A percentile compares a stretch with the other conserved stretches of the same genome.
phyloP scores from a whole-genome alignment of 2,113 vertebrate species.

The Eonycteris spelaea region DNA sequence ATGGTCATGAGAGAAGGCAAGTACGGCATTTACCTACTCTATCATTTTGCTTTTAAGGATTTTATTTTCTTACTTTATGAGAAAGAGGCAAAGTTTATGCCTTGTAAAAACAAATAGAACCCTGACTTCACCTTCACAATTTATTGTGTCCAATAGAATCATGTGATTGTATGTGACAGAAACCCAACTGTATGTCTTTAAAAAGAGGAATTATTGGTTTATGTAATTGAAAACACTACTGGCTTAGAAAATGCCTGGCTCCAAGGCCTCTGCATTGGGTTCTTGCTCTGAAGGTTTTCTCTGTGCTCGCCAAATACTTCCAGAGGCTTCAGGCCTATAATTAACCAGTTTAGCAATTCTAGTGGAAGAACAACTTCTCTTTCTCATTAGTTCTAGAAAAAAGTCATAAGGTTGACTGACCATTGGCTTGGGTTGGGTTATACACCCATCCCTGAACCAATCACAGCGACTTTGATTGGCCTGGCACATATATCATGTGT shows the following conservation, averaged over 20 bases:
- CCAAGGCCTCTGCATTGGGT: not conserved
- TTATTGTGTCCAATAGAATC: not conserved
- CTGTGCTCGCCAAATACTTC: not conserved
- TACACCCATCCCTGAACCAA: not conserved
- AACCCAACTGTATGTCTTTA: not conserved
- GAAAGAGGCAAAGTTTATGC: not conserved
- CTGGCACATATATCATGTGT: not conserved
- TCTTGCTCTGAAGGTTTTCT: not conserved
- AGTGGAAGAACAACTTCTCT: not conserved
- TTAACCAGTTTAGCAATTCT: not conserved
- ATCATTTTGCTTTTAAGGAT: too few species aligned
- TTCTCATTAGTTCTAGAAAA: constrained; percentile 6
- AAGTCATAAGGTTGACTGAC: not conserved
- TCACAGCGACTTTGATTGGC: not conserved
- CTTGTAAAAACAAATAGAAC: not conserved
- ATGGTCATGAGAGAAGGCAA: too few species aligned
- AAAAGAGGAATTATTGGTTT: not conserved
- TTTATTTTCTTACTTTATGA: not conserved
- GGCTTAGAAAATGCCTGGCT: not conserved
- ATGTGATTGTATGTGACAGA: not conserved
- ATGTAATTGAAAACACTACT: not conserved
- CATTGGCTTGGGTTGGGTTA: not conserved
- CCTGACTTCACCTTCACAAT: not conserved
- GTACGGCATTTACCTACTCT: too few species aligned
- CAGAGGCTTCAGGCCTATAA: not conserved